Conservation (phyloP, 1,140 invertebrate genomes). For the Aphaenogaster floridana region DNA sequence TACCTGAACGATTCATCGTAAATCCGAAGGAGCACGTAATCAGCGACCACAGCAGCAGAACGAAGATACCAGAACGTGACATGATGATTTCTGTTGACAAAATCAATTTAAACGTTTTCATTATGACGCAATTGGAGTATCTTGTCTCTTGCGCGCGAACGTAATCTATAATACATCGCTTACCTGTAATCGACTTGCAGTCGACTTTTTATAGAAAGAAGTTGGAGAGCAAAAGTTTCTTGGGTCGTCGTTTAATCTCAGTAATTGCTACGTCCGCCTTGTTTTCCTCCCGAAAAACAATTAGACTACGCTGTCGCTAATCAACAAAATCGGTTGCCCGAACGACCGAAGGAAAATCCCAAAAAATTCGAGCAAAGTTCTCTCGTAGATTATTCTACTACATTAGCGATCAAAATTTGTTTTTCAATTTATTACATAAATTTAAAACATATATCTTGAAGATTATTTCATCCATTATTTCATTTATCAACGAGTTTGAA, state of each 20-base stretch:
- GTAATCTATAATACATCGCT: not conserved
- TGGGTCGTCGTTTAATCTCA: not conserved
- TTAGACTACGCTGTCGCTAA: not conserved
- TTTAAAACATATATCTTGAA: too few relatives aligned
- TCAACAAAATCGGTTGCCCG: slow-evolving; percentile 45
- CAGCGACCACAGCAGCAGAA: slow-evolving; percentile 16
- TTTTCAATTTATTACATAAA: not conserved
- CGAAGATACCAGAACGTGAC: not conserved
- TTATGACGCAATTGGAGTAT: not conserved
- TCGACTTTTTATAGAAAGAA: not conserved
- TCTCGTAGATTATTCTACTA: not conserved
- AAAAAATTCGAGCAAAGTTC: not conserved
- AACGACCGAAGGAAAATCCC: slow-evolving; percentile 6
- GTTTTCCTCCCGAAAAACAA: not conserved
- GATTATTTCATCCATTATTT: not conserved
- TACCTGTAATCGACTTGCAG: not conserved
- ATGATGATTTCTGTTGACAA: not conserved
- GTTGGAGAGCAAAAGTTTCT: not conserved
- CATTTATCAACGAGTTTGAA: not conserved
- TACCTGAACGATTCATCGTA: slow-evolving; percentile 53
- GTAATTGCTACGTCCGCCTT: slow-evolving; percentile 2
- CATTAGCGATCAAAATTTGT: not conserved
- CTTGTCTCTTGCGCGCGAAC: not conserved
- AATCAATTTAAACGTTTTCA: slow-evolving; percentile 4
- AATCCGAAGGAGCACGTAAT: slow-evolving; percentile 20